These are phyloP conservation scores for Pelochelys cantorii DNA, from an alignment of 2,797 vertebrate genomes.

Conservation along the genomic window DNA sequence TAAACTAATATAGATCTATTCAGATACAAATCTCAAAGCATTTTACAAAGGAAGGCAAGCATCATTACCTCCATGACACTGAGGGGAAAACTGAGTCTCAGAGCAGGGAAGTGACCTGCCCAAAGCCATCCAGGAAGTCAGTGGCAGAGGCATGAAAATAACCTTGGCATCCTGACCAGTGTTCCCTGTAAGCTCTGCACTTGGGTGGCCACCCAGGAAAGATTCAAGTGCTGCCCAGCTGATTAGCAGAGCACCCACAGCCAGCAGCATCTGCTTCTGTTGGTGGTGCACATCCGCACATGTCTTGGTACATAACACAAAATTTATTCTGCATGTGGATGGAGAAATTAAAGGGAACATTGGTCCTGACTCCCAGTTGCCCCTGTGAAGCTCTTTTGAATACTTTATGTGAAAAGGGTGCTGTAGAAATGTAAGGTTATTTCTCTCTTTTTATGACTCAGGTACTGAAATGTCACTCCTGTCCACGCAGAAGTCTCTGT, in stretches of 20 bases:
- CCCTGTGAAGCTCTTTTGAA: accelerated
- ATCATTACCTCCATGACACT: neutral
- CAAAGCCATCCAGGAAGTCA: neutral
- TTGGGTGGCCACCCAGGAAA: too few species aligned
- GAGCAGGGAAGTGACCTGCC: neutral
- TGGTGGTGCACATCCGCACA: too few species aligned
- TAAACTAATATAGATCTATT: neutral
- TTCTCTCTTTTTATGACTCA: neutral
- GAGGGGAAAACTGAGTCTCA: neutral
- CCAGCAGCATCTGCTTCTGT: too few species aligned
- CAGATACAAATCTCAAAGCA: neutral
- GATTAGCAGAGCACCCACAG: too few species aligned
- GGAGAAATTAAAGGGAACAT: too few species aligned
- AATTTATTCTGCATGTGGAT: too few species aligned
- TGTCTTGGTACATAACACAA: too few species aligned
- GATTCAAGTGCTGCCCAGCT: too few species aligned
- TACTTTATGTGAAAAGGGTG: neutral
- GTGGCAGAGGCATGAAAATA: neutral
- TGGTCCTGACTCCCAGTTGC: neutral
- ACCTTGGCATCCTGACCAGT: accelerated
- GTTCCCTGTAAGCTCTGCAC: too few species aligned
- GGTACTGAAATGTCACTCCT: neutral
- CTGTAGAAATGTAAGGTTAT: accelerated
- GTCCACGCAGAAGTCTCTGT: neutral
- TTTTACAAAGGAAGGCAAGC: neutral